phyloP scores from a whole-genome alignment of 1,140 invertebrate species.

The Grapholita molesta region DNA sequence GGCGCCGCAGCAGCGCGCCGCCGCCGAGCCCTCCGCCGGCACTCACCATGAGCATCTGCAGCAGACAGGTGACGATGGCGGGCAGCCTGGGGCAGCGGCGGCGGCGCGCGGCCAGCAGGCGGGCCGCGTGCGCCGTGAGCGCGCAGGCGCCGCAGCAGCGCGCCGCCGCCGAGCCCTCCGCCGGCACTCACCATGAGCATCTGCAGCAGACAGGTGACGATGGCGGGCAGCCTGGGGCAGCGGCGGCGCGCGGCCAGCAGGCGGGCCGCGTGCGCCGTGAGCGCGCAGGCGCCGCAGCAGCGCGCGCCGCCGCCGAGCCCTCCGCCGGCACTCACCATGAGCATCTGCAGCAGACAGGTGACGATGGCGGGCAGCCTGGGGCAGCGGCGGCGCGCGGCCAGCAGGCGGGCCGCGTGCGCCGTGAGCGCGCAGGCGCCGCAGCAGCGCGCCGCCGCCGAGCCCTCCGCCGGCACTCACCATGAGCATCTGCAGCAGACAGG shows the following conservation, averaged over 20 bases:
- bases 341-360: slow-evolving; percentile 90
- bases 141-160: too few relatives aligned
- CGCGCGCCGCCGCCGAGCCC: too few relatives aligned
- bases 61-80: slow-evolving; percentile 91
- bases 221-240: slow-evolving; percentile 80
- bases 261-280: slow-evolving; percentile 33
- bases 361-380: slow-evolving; percentile 84
- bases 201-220: slow-evolving; percentile 72
- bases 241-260: slow-evolving; percentile 46
- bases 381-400: slow-evolving; percentile 44
- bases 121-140: not conserved
- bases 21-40: slow-evolving; percentile 2
- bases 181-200: too few relatives aligned
- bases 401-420: slow-evolving; percentile 70
- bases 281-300: too few relatives aligned
- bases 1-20: slow-evolving; percentile 33
- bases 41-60: slow-evolving; percentile 89
- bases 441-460: too few relatives aligned
- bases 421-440: slow-evolving; percentile 83
- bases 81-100: slow-evolving; percentile 57
- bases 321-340: slow-evolving; percentile 80
- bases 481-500: slow-evolving; percentile 92
- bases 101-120: slow-evolving; percentile 24
- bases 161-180: too few relatives aligned
- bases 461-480: slow-evolving; percentile 74